Evolutionary conservation across 2,113 vertebrate species (phyloP).

Genomic region (Arvicanthis niloticus): DNA sequence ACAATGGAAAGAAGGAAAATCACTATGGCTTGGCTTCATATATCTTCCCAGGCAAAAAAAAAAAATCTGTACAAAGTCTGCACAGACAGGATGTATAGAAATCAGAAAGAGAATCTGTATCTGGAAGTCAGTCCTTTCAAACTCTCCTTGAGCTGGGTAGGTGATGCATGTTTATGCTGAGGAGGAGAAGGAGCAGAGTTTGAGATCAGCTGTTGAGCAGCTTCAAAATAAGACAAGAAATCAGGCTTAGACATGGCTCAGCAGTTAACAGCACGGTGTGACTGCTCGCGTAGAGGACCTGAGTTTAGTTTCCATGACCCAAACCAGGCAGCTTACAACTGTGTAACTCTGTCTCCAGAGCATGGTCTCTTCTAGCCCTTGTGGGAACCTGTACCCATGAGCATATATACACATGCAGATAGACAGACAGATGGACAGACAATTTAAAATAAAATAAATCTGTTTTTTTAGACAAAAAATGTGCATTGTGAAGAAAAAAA

Average conservation of each 20-base stretch:
- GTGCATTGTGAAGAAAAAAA: not conserved
- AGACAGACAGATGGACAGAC: not conserved
- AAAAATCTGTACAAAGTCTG: not conserved
- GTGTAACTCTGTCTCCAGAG: not conserved
- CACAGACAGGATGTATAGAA: not conserved
- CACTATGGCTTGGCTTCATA: not conserved
- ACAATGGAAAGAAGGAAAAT: not conserved
- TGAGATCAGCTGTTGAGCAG: not conserved
- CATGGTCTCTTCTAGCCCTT: not conserved
- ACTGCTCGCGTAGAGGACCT: not conserved
- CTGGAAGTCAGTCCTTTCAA: not conserved
- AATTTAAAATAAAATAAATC: not conserved
- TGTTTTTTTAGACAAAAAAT: not conserved
- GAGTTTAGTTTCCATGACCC: not conserved
- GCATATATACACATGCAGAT: not conserved
- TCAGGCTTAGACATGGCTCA: not conserved
- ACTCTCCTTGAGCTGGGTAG: not conserved
- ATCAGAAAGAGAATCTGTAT: not conserved
- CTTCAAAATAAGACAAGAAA: not conserved
- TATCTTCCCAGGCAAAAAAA: not conserved
- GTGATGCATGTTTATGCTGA: not conserved
- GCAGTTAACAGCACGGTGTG: not conserved
- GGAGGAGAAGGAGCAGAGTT: not conserved
- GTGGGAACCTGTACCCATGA: not conserved
- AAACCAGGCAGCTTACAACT: not conserved